phyloP scores from a whole-genome alignment of 2,113 vertebrate genomes.

The Caretta caretta region DNA sequence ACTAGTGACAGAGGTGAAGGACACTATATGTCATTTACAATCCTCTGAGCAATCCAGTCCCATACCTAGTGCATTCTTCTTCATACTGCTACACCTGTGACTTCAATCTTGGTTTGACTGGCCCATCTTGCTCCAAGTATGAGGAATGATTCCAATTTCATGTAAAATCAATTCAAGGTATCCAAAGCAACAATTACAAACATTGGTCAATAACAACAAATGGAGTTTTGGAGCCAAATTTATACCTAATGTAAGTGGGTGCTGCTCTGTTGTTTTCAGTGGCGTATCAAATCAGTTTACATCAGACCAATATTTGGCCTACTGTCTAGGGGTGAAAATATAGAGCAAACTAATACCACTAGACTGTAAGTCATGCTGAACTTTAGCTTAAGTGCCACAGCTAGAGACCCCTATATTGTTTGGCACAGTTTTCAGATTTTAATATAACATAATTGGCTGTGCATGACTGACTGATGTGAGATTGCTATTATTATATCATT shows the following conservation, averaged over 20 bases:
- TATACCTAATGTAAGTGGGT: not conserved
- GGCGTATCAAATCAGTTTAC: accelerated
- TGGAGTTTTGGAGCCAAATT: not conserved
- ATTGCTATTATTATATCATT: not conserved
- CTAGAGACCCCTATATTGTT: not conserved
- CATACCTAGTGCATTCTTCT: not conserved
- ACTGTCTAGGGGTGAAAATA: accelerated
- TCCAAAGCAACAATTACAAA: not conserved
- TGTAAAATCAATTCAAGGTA: constrained; percentile 12
- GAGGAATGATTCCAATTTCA: constrained; percentile 49
- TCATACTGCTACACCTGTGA: not conserved
- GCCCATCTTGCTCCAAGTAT: not conserved
- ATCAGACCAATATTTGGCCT: accelerated
- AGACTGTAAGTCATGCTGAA: not conserved
- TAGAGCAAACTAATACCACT: not conserved
- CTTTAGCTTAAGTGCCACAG: not conserved
- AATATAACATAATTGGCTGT: not conserved
- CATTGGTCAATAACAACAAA: not conserved
- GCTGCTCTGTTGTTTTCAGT: accelerated
- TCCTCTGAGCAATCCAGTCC: not conserved
- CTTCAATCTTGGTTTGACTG: not conserved
- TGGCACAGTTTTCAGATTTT: not conserved
- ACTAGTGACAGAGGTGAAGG: accelerated
- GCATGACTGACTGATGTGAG: not conserved
- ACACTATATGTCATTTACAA: not conserved